These are phyloP conservation scores for Drosophila tristis DNA, from an alignment of 1,140 invertebrate genomes.

Conservation along the genomic window DNA sequence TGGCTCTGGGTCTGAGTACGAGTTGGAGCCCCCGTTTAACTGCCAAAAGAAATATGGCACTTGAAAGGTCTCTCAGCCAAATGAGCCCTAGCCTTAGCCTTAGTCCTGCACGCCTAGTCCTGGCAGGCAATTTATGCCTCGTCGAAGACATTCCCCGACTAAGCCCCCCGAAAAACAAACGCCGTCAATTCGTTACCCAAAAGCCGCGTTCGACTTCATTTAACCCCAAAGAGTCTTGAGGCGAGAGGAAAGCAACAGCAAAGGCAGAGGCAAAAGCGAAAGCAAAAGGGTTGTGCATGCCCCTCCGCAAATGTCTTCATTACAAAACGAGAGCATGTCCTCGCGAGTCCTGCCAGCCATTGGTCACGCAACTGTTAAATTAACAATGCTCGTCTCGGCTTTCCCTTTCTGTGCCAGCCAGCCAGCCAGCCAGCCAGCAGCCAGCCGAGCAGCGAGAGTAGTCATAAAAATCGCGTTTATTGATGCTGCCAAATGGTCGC, in stretches of 20 bases:
- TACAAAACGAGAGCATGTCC: conserved; percentile 39
- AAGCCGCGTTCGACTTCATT: conserved; percentile 79
- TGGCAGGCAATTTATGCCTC: conserved; percentile 65
- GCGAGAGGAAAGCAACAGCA: not conserved
- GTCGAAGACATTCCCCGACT: conserved; percentile 64
- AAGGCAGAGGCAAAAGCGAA: not conserved
- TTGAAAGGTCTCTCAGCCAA: conserved; percentile 55
- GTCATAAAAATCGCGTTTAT: conserved; percentile 81
- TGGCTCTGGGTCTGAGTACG: conserved; percentile 29
- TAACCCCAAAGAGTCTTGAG: conserved; percentile 39
- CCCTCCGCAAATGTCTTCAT: conserved; percentile 65
- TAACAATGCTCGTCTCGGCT: conserved; percentile 48
- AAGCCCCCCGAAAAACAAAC: conserved; percentile 59
- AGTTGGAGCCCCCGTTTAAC: conserved; percentile 22
- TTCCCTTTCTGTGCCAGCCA: conserved; percentile 5
- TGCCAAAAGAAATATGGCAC: conserved; percentile 76
- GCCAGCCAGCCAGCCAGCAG: too few relatives aligned
- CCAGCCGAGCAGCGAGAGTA: too few relatives aligned
- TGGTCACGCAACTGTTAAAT: conserved; percentile 81
- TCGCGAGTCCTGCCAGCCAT: conserved; percentile 48
- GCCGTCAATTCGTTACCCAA: conserved; percentile 71
- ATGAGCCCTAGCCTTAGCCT: conserved; percentile 63
- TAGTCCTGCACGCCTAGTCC: conserved; percentile 16
- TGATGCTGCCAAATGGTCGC: conserved; percentile 71
- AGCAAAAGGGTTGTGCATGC: conserved; percentile 34